Percentiles rank a stretch among this genome's conserved stretches.
phyloP scores from a whole-genome alignment of 2,797 vertebrate species.

The Premnoplex brunnescens region DNA sequence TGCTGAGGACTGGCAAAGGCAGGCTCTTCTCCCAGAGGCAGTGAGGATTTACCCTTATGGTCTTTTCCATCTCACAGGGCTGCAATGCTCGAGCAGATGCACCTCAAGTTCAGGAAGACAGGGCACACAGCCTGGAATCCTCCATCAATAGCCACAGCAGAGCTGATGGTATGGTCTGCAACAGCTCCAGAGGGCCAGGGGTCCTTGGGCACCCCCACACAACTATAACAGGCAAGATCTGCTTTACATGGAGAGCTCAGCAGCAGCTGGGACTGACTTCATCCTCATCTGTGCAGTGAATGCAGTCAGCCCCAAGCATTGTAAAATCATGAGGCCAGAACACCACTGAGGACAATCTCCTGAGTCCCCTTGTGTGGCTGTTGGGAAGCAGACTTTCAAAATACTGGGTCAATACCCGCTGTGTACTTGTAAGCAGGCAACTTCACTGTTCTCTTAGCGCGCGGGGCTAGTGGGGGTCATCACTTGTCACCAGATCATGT shows the following conservation, averaged over 20 bases:
- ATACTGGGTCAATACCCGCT: not conserved
- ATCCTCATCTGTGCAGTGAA: not conserved
- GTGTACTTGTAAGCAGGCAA: not conserved
- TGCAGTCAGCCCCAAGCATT: not conserved
- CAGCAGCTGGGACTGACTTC: not conserved
- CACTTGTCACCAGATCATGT: not conserved
- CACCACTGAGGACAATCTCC: not conserved
- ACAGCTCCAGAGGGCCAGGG: not conserved
- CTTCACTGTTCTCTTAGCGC: not conserved
- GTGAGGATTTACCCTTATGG: fast-evolving
- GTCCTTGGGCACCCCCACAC: not conserved
- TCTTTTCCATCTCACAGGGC: not conserved
- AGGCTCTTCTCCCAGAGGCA: not conserved
- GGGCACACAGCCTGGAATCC: not conserved
- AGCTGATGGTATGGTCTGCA: not conserved
- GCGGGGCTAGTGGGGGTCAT: not conserved
- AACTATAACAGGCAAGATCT: not conserved
- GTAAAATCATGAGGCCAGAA: not conserved
- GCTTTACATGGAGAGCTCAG: not conserved
- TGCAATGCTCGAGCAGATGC: not conserved
- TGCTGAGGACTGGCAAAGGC: not conserved
- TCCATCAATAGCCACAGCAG: not conserved
- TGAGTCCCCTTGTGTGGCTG: not conserved
- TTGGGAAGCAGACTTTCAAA: not conserved
- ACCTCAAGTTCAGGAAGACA: not conserved